Percentiles rank a stretch among this genome's conserved stretches.
These are phyloP conservation scores for Takifugu flavidus DNA, from an alignment of 2,113 vertebrate species.

Conservation along the genomic window DNA sequence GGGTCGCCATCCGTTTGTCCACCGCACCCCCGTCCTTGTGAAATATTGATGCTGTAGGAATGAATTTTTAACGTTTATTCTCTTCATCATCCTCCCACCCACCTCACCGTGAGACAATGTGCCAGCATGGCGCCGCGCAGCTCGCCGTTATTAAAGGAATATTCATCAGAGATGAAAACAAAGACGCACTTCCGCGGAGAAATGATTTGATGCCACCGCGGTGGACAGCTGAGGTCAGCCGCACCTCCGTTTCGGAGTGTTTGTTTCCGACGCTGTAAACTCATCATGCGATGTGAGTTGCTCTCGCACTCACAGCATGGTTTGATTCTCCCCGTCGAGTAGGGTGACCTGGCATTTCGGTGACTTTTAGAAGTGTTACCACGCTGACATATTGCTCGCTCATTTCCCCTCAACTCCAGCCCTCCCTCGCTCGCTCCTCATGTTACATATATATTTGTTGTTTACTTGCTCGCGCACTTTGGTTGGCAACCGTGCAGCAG, in stretches of 20 bases:
- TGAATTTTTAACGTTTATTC: conserved; percentile 58
- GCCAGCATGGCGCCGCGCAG: too few species aligned
- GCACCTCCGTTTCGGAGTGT: too few species aligned
- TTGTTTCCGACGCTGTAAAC: conserved; percentile 17
- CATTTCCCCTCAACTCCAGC: conserved; percentile 40
- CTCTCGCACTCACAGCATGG: conserved; percentile 40
- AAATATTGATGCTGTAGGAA: conserved; percentile 60
- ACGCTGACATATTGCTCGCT: conserved; percentile 62
- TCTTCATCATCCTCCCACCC: conserved; percentile 45
- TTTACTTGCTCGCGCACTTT: not conserved
- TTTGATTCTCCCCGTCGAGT: conserved; percentile 66
- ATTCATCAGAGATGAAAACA: too few species aligned
- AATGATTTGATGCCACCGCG: too few species aligned
- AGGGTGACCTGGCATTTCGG: conserved; percentile 77
- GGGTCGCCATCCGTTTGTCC: conserved; percentile 47
- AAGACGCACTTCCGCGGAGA: too few species aligned
- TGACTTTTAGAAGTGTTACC: conserved; percentile 78
- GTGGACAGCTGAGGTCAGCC: too few species aligned
- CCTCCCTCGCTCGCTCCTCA: not conserved
- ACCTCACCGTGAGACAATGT: too few species aligned
- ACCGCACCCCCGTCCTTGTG: conserved; percentile 31
- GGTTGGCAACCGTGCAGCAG: too few species aligned
- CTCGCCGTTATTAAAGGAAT: conserved; percentile 14
- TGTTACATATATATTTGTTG: not conserved
- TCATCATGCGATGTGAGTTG: conserved; percentile 44